These are phyloP conservation scores for Anastrepha ludens DNA, from an alignment of 1,140 invertebrate genomes.

Conservation along the genomic window DNA sequence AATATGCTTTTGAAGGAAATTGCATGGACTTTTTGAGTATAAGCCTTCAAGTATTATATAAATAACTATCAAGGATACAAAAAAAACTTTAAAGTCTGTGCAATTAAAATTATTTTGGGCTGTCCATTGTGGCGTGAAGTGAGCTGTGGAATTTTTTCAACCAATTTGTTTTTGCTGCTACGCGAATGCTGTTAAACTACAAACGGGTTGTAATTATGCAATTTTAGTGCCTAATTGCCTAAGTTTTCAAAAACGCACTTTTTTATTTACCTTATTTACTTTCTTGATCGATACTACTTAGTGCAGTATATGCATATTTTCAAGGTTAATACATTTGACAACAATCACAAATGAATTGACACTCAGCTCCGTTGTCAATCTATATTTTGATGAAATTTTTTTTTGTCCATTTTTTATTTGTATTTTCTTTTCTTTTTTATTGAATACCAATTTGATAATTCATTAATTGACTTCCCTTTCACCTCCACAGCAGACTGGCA, in stretches of 20 bases:
- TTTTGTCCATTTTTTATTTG: neutral
- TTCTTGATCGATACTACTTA: neutral
- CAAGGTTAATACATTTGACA: slow-evolving; percentile 19
- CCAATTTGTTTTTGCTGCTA: slow-evolving; percentile 59
- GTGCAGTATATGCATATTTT: neutral
- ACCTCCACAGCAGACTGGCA: slow-evolving; percentile 55
- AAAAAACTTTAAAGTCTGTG: neutral
- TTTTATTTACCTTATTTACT: neutral
- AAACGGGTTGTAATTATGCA: slow-evolving; percentile 67
- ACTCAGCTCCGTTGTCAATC: neutral
- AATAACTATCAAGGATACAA: neutral
- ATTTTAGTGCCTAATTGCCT: neutral
- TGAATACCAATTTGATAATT: neutral
- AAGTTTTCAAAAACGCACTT: neutral
- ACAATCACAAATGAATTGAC: neutral
- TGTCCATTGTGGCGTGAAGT: neutral
- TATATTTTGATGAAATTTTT: neutral
- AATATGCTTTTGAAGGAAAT: neutral
- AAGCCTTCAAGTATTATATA: neutral
- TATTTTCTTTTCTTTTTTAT: neutral
- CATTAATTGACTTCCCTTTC: neutral
- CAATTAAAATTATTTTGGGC: neutral
- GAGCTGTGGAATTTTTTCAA: slow-evolving; percentile 27
- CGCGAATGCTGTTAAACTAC: slow-evolving; percentile 64
- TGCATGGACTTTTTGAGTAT: neutral